phyloP scores from a whole-genome alignment of 1,140 invertebrate genomes.

The Latrodectus geometricus region DNA sequence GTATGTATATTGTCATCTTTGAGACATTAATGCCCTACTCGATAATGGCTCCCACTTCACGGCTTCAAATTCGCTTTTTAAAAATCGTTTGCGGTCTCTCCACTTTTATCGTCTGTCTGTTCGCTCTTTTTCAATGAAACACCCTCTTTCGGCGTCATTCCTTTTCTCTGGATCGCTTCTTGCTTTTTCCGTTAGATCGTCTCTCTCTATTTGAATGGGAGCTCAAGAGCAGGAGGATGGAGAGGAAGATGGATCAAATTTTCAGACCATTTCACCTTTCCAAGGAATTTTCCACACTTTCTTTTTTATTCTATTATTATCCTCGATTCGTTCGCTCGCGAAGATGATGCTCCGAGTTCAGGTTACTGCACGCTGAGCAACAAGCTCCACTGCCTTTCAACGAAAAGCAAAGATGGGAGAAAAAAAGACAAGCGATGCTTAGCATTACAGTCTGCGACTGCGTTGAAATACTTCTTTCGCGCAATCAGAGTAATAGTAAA shows the following conservation, averaged over 20 bases:
- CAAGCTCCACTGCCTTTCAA: too few relatives aligned
- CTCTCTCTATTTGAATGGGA: slow-evolving; percentile 32
- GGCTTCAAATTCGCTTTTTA: slow-evolving; percentile 59
- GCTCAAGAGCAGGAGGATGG: not conserved
- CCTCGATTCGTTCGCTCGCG: too few relatives aligned
- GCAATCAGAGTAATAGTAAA: too few relatives aligned
- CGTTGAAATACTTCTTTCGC: too few relatives aligned
- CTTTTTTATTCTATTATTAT: not conserved
- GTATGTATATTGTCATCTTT: slow-evolving; percentile 60
- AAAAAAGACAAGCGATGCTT: too few relatives aligned
- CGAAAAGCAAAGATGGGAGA: too few relatives aligned
- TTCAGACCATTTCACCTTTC: slow-evolving; percentile 39
- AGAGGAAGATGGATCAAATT: slow-evolving; percentile 15
- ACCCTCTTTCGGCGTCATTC: not conserved
- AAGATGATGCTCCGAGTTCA: too few relatives aligned
- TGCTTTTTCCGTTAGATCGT: slow-evolving; percentile 32
- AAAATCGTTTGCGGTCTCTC: slow-evolving; percentile 56
- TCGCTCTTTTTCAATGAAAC: slow-evolving; percentile 36
- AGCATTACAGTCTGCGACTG: too few relatives aligned
- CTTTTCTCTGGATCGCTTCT: slow-evolving; percentile 7
- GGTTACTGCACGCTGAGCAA: too few relatives aligned
- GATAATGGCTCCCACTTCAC: slow-evolving; percentile 58
- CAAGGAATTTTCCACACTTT: slow-evolving; percentile 1
- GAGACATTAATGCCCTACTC: slow-evolving; percentile 51
- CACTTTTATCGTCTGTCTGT: slow-evolving; percentile 51